phyloP scores from a whole-genome alignment of 2,888 invertebrate species.

The Euclidia mi region DNA sequence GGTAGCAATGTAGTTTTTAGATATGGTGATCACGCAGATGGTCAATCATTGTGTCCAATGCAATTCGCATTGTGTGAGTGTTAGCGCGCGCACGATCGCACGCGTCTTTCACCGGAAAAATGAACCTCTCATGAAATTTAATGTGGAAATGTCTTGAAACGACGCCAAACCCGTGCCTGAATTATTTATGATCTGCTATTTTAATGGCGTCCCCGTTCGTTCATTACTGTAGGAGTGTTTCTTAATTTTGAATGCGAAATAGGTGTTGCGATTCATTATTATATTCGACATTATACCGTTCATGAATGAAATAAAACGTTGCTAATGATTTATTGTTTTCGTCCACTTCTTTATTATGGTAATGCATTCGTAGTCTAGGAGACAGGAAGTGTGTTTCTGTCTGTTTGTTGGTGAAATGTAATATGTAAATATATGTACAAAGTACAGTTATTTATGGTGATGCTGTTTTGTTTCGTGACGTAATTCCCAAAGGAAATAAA shows the following conservation, averaged over 20 bases:
- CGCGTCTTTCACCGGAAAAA: constrained; percentile 80
- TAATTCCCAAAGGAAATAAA: constrained; percentile 48
- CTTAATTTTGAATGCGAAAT: constrained; percentile 82
- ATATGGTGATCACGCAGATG: constrained; percentile 53
- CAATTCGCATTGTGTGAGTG: constrained; percentile 33
- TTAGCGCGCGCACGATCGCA: constrained; percentile 64
- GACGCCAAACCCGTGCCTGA: constrained; percentile 87
- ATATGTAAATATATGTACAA: constrained; percentile 45
- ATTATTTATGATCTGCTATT: constrained; percentile 88
- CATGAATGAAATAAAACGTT: constrained; percentile 49
- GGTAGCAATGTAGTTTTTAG: constrained; percentile 24
- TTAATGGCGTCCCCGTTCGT: constrained; percentile 85
- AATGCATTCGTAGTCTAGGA: constrained; percentile 46
- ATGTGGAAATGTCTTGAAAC: constrained; percentile 89
- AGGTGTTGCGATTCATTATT: constrained; percentile 69
- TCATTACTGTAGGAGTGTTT: constrained; percentile 85
- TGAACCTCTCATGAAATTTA: constrained; percentile 89
- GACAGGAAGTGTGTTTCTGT: constrained; percentile 38
- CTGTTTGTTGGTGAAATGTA: constrained; percentile 33
- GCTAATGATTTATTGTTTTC: constrained; percentile 50
- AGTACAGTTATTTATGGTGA: constrained; percentile 47
- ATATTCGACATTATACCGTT: constrained; percentile 56
- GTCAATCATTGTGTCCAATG: constrained; percentile 67
- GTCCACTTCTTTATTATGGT: constrained; percentile 42
- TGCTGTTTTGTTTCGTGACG: constrained; percentile 50